Evolutionary conservation across 2,113 vertebrate genomes (phyloP), one percentile per base, ranked within the genome.

Genomic region (Pseudorectes ferrugineus): DNA sequence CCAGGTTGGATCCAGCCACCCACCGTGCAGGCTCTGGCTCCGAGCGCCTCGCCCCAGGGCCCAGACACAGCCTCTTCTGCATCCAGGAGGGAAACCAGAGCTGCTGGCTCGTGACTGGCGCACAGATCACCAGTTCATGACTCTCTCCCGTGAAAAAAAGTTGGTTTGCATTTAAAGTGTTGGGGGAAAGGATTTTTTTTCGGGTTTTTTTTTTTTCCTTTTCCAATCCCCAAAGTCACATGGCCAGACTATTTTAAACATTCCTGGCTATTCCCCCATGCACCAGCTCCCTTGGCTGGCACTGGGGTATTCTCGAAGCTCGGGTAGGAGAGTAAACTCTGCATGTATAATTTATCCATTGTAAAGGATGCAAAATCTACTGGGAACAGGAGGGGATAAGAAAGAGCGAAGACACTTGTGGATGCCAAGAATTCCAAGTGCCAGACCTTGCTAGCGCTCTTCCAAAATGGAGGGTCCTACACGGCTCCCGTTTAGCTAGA

Each of bases 181-280:
- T 73, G 54, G 62, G 71, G 87, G 46, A 62, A 87, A 79, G 84
- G 59, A 38, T 28, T 45, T 26, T 57, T 68, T 7, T 13, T 11
- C 13, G 9, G 8, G 11, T 35, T 35, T 46, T 57, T 59, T 65
- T 48, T 40, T 77, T 92, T 80, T 7, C 5, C 45, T 93, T 94
- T 96, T 78, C 88, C 71, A 94, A 91, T 94, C 93, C 92, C 71
- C 72, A 71, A 92, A 91, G 88, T 97, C 95, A 96, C 89, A 85
- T 96, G 96, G 95, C 78, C 96, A 95, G 94, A 95, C 93, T 97
- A 96, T 97, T 97, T 97, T 96, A 97, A 95, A 96, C 94, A 93
- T 96, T 96, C 94, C 89, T 97, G 95, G 95, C 94, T 97, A 96
- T 97, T 95, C 92, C 95, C 87, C 93, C 95, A 95, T 96, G 87